Percentiles rank a stretch among this genome's conserved stretches.
These are phyloP conservation scores for Asteroscopus sphinx DNA, from an alignment of 2,888 invertebrate species.

Conservation along the genomic window DNA sequence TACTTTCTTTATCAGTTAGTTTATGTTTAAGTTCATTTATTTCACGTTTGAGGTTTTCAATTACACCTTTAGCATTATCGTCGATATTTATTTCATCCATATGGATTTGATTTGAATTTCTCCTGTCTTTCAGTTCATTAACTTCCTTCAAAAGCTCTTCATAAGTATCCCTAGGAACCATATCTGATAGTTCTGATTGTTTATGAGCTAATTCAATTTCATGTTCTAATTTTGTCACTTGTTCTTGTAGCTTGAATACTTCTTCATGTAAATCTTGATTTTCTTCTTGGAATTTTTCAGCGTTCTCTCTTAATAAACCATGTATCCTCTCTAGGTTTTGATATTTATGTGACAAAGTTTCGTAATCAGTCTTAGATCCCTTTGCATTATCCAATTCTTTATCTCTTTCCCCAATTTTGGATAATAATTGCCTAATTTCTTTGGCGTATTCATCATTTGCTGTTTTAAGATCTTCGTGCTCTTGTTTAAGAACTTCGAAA, in stretches of 20 bases:
- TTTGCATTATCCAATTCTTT: slow-evolving; percentile 75
- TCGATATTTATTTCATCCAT: slow-evolving; percentile 85
- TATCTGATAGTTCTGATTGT: slow-evolving; percentile 69
- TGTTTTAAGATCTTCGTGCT: slow-evolving; percentile 83
- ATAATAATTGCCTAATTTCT: slow-evolving; percentile 80
- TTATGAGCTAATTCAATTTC: slow-evolving; percentile 78
- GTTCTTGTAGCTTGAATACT: slow-evolving; percentile 85
- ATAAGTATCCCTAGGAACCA: slow-evolving; percentile 78
- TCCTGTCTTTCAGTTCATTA: slow-evolving; percentile 74
- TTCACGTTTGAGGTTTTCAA: slow-evolving; percentile 85
- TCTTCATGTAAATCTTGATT: slow-evolving; percentile 88
- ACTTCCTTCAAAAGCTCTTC: slow-evolving; percentile 78
- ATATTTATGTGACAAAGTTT: slow-evolving; percentile 84
- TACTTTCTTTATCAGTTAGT: slow-evolving; percentile 71
- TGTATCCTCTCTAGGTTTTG: slow-evolving; percentile 85
- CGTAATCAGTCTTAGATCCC: slow-evolving; percentile 72
- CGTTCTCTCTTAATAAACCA: slow-evolving; percentile 81
- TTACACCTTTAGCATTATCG: slow-evolving; percentile 86
- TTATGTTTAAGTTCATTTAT: slow-evolving; percentile 81
- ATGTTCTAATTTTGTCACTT: slow-evolving; percentile 84
- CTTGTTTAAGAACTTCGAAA: slow-evolving; percentile 83
- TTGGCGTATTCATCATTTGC: slow-evolving; percentile 82
- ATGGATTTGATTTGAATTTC: slow-evolving; percentile 73
- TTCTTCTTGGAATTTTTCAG: slow-evolving; percentile 88
- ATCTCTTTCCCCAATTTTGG: slow-evolving; percentile 84